Evolutionary conservation across 2,797 vertebrate species (phyloP), one percentile per base, ranked within the genome.

Genomic region (Sebastes variabilis): DNA sequence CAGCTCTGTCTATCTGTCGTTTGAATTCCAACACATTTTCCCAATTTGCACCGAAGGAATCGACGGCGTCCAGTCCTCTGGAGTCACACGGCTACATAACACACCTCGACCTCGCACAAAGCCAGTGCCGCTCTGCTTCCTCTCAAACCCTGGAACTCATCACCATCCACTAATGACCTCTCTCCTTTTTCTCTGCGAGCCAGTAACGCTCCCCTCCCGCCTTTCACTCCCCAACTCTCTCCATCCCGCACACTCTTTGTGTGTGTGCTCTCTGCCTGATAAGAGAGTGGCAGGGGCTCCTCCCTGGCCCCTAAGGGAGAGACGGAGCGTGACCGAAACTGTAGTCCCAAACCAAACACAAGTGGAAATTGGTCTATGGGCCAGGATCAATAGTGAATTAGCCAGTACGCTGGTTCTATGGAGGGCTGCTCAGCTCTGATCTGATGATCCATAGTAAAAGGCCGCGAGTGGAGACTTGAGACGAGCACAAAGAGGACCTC

Each of bases 361-460:
- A 93, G 90, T 89, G 92, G 91, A 94, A 93, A 95, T 95, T 91
- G 90, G 90, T 94, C 91, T 80, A 83, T 87, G 88, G 89, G 76
- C 85, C 84, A 84, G 90, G 95, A 96, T 96, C 96, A 94, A 96
- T 96, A 96, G 94, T 95, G 94, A 95, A 96, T 96, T 96, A 96
- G 93, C 94, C 94, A 94, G 95, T 87, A 90, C 76, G 82, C 91
- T 95, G 94, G 90, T 91, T 95, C 92, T 91, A 75, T 82, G 85
- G 84, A 89, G 85, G 81, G 88, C 77, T 88, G 87, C 83, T 90
- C 87, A 72, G 80, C 78, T 91, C 94, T 84, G 93, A 94, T 94
- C 92, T 93, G 88, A 89, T 93, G 92, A 93, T 93, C 93, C 85
- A 90, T 93, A 84, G 84, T 89, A 88, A 92, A 87, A 90, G 88